Conservation (phyloP, 2,113 vertebrate species). For the Gracilinanus agilis region DNA sequence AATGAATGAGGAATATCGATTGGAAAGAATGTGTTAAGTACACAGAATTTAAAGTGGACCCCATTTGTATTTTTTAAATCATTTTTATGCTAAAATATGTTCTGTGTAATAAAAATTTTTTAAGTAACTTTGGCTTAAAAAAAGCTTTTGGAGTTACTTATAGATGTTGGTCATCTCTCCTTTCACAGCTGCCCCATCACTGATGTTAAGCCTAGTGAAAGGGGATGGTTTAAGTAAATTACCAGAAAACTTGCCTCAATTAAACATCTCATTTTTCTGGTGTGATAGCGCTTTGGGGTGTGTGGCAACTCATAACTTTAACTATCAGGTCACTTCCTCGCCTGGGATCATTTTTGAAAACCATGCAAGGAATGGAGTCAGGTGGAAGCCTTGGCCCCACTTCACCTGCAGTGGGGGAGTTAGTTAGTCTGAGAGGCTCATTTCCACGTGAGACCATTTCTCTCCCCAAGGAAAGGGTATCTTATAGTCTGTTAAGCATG, state of each 20-base stretch:
- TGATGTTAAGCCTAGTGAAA: background rate
- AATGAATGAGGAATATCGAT: background rate
- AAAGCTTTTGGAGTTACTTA: background rate
- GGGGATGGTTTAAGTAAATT: background rate
- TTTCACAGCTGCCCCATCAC: background rate
- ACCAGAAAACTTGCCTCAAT: background rate
- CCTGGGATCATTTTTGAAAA: background rate
- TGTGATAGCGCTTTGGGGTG: background rate
- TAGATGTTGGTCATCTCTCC: background rate
- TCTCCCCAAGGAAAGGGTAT: conserved; percentile 17
- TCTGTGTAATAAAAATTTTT: background rate
- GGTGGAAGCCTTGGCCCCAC: background rate
- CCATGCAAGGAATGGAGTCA: background rate
- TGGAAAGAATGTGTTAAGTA: background rate
- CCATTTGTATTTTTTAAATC: background rate
- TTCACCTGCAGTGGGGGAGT: background rate
- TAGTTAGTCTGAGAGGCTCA: background rate
- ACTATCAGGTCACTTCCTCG: background rate
- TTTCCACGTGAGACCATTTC: background rate
- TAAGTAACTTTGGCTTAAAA: background rate
- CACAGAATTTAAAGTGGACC: background rate
- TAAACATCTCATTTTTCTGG: background rate
- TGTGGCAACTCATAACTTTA: background rate
- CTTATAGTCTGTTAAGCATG: conserved; percentile 32
- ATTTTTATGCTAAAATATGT: background rate